A percentile compares a stretch with the other conserved stretches of the same genome.
Evolutionary conservation across 2,113 vertebrate species (phyloP).

Genomic region (Erinaceus europaeus): DNA sequence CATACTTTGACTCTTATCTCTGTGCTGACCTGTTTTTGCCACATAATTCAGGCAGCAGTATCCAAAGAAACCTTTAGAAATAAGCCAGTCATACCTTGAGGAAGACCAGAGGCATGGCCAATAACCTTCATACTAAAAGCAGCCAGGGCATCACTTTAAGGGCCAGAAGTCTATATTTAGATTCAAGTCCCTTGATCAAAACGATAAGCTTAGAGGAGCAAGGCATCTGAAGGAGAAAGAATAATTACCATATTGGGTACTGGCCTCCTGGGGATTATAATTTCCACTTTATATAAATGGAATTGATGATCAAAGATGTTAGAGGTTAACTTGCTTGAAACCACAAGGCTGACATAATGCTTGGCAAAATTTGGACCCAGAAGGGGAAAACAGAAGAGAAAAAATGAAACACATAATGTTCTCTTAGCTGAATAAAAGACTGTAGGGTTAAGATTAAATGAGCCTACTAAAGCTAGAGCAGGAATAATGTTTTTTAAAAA

Average conservation of each 20-base stretch:
- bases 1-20: not conserved
- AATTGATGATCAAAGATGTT: conserved; percentile 53
- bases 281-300: conserved; percentile 50
- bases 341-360: conserved; percentile 49
- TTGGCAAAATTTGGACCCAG: conserved; percentile 49
- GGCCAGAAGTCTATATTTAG: conserved; percentile 68
- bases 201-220: conserved; percentile 50
- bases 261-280: conserved; percentile 34
- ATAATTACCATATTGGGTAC: conserved; percentile 45
- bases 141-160: conserved; percentile 53
- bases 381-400: conserved; percentile 54
- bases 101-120: conserved; percentile 53
- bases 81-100: conserved; percentile 39
- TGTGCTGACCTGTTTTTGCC: not conserved
- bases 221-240: conserved; percentile 41
- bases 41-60: not conserved
- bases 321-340: conserved; percentile 59
- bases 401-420: conserved; percentile 59
- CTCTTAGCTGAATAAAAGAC: conserved; percentile 50
- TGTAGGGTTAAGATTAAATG: conserved; percentile 29
- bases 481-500: not conserved
- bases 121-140: conserved; percentile 68
- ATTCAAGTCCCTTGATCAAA: conserved; percentile 61
- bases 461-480: conserved; percentile 22
- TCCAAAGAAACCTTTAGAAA: conserved; percentile 35